Conservation (phyloP, 2,888 invertebrate genomes). For the Drosophila infuscata region DNA sequence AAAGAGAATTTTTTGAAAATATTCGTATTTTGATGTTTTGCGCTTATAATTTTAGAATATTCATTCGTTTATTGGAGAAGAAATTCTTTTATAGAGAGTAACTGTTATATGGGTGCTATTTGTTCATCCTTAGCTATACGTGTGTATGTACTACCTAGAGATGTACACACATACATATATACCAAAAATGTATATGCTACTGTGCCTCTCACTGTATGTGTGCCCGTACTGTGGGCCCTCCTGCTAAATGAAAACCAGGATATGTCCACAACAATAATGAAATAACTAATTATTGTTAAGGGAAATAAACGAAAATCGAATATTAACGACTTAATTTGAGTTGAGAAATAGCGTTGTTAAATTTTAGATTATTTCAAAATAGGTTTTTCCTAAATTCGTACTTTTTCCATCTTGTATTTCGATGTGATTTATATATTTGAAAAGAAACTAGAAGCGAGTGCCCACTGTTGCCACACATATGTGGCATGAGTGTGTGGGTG, state of each 20-base stretch:
- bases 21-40: too few species aligned
- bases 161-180: conserved; percentile 1
- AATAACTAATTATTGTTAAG: neutral
- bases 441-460: conserved; percentile 21
- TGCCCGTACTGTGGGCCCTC: conserved; percentile 12
- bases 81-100: neutral
- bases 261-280: neutral
- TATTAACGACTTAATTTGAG: neutral
- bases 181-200: conserved; percentile 12
- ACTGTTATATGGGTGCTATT: neutral
- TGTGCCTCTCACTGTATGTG: conserved; percentile 13
- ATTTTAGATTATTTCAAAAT: neutral
- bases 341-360: neutral
- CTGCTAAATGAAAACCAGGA: neutral
- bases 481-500: conserved; percentile 15
- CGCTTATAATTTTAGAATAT: neutral
- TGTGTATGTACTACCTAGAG: conserved; percentile 1
- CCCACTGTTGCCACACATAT: conserved; percentile 45
- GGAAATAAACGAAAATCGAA: neutral
- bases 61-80: neutral
- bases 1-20: neutral
- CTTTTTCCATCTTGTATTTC: neutral
- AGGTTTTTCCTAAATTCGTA: neutral
- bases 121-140: neutral
- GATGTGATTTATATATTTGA: neutral